Conservation (phyloP, 2,113 vertebrate genomes). For the Alligator sinensis region DNA sequence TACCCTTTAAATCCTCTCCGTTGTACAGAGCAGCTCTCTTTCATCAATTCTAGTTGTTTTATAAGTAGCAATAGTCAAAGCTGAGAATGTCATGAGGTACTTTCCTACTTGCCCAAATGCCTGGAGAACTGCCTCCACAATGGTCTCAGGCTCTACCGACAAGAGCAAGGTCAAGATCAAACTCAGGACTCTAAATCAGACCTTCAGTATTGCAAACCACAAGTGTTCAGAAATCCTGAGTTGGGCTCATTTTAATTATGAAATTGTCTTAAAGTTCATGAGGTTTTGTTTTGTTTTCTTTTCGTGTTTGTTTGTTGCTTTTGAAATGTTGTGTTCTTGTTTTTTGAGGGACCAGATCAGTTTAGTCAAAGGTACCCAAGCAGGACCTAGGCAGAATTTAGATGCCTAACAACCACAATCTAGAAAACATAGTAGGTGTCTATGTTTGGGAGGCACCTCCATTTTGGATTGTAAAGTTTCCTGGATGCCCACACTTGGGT, state of each 20-base stretch:
- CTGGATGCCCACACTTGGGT: no score
- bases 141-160: accelerated
- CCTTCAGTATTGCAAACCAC: accelerated
- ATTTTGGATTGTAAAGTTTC: no score
- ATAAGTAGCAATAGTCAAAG: neutral
- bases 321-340: no score
- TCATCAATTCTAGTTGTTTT: neutral
- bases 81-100: accelerated
- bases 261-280: neutral
- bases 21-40: accelerated
- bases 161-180: accelerated
- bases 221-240: neutral
- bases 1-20: accelerated
- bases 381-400: no score
- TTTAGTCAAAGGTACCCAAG: no score
- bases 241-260: accelerated
- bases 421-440: no score
- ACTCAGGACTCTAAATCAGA: neutral
- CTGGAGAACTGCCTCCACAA: accelerated
- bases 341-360: no score
- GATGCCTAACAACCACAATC: no score
- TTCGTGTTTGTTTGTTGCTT: neutral
- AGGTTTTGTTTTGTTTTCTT: neutral
- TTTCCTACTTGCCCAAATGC: accelerated
- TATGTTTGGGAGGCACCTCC: no score